Conservation (phyloP, 2,113 vertebrate species). For the Xiphophorus hellerii region DNA sequence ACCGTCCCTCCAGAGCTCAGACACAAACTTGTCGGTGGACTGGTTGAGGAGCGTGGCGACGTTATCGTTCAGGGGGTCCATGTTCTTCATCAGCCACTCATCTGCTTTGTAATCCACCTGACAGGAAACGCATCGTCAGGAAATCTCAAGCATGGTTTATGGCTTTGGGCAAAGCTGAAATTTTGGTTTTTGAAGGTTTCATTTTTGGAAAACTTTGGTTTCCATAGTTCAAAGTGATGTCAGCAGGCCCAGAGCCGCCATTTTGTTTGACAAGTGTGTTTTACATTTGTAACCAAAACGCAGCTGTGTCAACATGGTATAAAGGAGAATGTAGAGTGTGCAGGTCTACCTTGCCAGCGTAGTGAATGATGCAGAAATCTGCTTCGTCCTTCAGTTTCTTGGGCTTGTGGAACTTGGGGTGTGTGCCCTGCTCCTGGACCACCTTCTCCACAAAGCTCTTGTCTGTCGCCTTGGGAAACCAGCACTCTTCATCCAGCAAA, state of each 20-base stretch:
- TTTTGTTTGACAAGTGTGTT: no score
- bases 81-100: constrained; percentile 99
- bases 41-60: constrained; percentile 93
- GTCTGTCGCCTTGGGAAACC: constrained; percentile 99
- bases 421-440: constrained; percentile 92
- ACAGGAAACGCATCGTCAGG: background rate
- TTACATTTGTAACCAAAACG: no score
- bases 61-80: constrained; percentile 98
- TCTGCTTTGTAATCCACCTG: constrained; percentile 99
- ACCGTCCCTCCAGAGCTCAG: constrained; percentile 98
- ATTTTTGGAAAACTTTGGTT: no score
- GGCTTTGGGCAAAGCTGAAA: no score
- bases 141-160: no score
- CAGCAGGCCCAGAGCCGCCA: no score
- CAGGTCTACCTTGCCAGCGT: constrained; percentile 91
- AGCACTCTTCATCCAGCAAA: constrained; percentile 96
- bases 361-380: constrained; percentile 97
- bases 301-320: no score
- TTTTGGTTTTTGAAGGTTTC: no score
- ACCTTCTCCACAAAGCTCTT: constrained; percentile 99
- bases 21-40: constrained; percentile 96
- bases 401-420: constrained; percentile 96
- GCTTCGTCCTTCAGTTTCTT: constrained; percentile 99
- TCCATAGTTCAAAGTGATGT: no score
- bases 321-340: background rate